A percentile compares a stretch with the other conserved stretches of the same genome.
phyloP scores from a whole-genome alignment of 1,140 invertebrate genomes.

The Drosophila mayri region DNA sequence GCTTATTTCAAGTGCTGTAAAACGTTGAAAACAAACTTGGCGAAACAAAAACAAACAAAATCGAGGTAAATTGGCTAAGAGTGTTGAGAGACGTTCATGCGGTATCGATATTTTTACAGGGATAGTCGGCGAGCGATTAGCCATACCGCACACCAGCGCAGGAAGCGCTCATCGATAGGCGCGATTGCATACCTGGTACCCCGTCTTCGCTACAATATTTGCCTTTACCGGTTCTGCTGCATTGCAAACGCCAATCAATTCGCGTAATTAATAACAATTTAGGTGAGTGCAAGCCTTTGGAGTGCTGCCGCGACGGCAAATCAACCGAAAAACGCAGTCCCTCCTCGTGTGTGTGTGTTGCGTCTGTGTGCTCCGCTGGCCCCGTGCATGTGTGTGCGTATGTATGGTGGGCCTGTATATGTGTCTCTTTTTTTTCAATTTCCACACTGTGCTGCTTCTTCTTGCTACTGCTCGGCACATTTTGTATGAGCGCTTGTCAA shows the following conservation, averaged over 20 bases:
- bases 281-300: conserved; percentile 37
- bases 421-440: conserved; percentile 78
- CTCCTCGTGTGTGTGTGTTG: conserved; percentile 19
- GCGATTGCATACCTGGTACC: conserved; percentile 42
- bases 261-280: conserved; percentile 47
- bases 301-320: not conserved
- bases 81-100: not conserved
- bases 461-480: conserved; percentile 73
- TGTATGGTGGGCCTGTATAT: conserved; percentile 38
- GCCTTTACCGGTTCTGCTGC: conserved; percentile 55
- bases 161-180: conserved; percentile 32
- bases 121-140: not conserved
- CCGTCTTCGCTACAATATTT: conserved; percentile 53
- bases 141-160: conserved; percentile 3
- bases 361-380: conserved; percentile 7
- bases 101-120: not conserved
- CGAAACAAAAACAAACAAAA: not conserved
- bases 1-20: not conserved
- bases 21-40: not conserved
- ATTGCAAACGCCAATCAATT: conserved; percentile 43
- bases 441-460: conserved; percentile 74
- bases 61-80: not conserved
- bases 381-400: conserved; percentile 21
- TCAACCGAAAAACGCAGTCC: conserved; percentile 8
- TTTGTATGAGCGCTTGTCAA: conserved; percentile 78